Evolutionary conservation across 1,140 invertebrate species (phyloP).

Genomic region (Aphelinus atriplicis): DNA sequence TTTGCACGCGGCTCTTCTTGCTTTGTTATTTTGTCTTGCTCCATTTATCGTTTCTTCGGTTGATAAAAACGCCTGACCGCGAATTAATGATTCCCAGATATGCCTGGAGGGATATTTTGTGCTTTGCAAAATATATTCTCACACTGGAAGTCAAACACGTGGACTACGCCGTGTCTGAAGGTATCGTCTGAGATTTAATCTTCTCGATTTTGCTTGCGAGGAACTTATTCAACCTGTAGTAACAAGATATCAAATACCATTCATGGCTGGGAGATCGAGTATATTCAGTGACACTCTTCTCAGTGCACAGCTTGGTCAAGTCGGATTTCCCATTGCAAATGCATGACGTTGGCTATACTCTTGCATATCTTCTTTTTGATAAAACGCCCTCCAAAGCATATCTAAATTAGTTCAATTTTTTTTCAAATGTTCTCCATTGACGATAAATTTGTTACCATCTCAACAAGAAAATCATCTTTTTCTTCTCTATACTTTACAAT

Average conservation of each 20-base stretch:
- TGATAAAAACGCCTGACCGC: neutral
- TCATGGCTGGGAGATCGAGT: constrained; percentile 4
- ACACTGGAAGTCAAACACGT: constrained; percentile 1
- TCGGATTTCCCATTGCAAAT: neutral
- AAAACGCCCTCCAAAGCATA: constrained; percentile 33
- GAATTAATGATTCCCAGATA: constrained; percentile 14
- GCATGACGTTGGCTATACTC: neutral
- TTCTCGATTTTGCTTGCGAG: constrained; percentile 4
- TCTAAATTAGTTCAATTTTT: constrained; percentile 8
- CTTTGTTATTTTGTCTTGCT: constrained; percentile 2
- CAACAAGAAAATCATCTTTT: neutral
- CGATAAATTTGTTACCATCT: constrained; percentile 1
- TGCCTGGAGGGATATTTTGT: constrained; percentile 29
- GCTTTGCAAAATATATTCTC: constrained; percentile 15
- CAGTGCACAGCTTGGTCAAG: constrained; percentile 7
- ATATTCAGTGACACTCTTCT: neutral
- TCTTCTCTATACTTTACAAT: constrained; percentile 17
- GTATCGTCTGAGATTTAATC: no score
- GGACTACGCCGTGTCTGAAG: neutral
- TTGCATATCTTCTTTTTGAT: neutral
- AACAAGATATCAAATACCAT: constrained; percentile 21
- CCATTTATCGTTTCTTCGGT: neutral
- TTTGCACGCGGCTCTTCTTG: neutral
- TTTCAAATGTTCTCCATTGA: constrained; percentile 3
- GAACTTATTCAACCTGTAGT: constrained; percentile 33